phyloP scores from a whole-genome alignment of 2,113 vertebrate species.

The Arenaria interpres region DNA sequence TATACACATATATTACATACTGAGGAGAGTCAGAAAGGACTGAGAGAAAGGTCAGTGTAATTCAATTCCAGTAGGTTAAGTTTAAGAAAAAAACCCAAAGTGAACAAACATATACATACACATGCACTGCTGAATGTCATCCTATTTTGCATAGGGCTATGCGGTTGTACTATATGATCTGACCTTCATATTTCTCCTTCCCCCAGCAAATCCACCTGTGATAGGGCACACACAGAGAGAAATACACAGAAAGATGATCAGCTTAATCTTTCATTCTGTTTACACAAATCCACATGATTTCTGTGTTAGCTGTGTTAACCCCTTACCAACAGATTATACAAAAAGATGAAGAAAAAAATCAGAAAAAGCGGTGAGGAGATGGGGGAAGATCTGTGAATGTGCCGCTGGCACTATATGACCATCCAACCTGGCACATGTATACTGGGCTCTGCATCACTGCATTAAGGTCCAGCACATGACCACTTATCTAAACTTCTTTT shows the following conservation, averaged over 20 bases:
- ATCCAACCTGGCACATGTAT: accelerated
- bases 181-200: not conserved
- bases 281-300: not conserved
- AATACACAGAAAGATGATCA: not conserved
- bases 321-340: not conserved
- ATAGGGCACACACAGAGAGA: not conserved
- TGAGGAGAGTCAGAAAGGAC: not conserved
- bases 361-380: not conserved
- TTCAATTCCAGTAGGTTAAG: slow-evolving; percentile 5
- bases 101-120: not conserved
- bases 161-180: not conserved
- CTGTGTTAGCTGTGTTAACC: not conserved
- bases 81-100: not conserved
- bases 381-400: not conserved
- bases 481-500: not conserved
- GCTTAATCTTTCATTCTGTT: not conserved
- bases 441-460: not conserved
- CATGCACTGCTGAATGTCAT: not conserved
- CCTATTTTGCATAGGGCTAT: not conserved
- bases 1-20: not conserved
- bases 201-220: not conserved
- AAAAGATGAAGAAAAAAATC: not conserved
- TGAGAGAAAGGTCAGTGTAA: slow-evolving; percentile 19
- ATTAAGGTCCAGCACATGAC: not conserved
- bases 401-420: not conserved